These are phyloP conservation scores for Parambassis ranga DNA, from an alignment of 2,797 vertebrate species.

Conservation along the genomic window DNA sequence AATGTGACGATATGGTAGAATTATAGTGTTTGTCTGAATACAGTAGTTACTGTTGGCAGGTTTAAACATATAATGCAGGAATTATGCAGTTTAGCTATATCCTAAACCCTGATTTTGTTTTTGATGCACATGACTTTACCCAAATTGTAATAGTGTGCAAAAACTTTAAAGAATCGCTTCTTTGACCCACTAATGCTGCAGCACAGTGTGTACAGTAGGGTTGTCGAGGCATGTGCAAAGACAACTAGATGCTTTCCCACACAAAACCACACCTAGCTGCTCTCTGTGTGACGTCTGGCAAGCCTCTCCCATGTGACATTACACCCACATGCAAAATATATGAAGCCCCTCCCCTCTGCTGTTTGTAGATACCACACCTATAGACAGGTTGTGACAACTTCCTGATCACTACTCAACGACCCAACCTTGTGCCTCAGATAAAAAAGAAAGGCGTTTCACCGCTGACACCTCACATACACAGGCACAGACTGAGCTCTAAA, in stretches of 20 bases:
- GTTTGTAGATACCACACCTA: constrained; percentile 66
- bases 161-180: neutral
- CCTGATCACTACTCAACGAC: constrained; percentile 42
- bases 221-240: constrained; percentile 31
- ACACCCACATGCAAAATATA: constrained; percentile 59
- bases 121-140: neutral
- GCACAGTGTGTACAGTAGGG: neutral
- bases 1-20: neutral
- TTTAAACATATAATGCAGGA: constrained; percentile 12
- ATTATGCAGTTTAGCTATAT: neutral
- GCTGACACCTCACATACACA: constrained; percentile 15
- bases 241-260: constrained; percentile 43
- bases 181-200: neutral
- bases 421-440: constrained; percentile 24
- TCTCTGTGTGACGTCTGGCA: constrained; percentile 9
- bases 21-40: constrained; percentile 6
- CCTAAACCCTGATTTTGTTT: neutral
- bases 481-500: constrained; percentile 11
- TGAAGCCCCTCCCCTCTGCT: constrained; percentile 50
- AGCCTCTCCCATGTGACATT: constrained; percentile 51
- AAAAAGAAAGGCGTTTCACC: constrained; percentile 13
- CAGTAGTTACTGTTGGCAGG: neutral
- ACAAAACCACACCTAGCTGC: constrained; percentile 45
- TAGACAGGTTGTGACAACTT: constrained; percentile 64
- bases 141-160: neutral